A percentile compares a stretch with the other conserved stretches of the same genome.
Evolutionary conservation across 2,888 invertebrate genomes (phyloP).

Genomic region (Brachypterus glaber): DNA sequence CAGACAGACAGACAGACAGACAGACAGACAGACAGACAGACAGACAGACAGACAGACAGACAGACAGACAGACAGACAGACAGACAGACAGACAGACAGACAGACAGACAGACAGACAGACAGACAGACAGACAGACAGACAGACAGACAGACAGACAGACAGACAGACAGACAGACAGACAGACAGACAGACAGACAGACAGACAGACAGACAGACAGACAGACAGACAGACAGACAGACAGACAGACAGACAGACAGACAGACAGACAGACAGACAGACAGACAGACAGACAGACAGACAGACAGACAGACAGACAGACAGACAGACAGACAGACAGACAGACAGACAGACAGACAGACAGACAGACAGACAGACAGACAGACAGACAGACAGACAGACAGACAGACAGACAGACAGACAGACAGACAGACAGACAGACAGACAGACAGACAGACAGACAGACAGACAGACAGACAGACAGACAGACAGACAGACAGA

Average conservation of each 20-base stretch:
- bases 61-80: slow-evolving; percentile 1
- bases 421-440: slow-evolving; percentile 1
- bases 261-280: slow-evolving; percentile 1
- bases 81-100: slow-evolving; percentile 1
- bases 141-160: slow-evolving; percentile 1
- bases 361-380: slow-evolving; percentile 1
- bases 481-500: slow-evolving; percentile 1
- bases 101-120: slow-evolving; percentile 1
- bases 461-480: slow-evolving; percentile 1
- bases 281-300: slow-evolving; percentile 1
- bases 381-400: slow-evolving; percentile 1
- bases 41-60: slow-evolving; percentile 1
- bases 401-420: slow-evolving; percentile 1
- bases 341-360: slow-evolving; percentile 1
- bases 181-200: slow-evolving; percentile 1
- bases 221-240: slow-evolving; percentile 1
- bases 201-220: slow-evolving; percentile 1
- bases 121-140: slow-evolving; percentile 1
- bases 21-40: slow-evolving; percentile 1
- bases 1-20: slow-evolving; percentile 1
- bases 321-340: slow-evolving; percentile 1
- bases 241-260: slow-evolving; percentile 1
- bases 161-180: slow-evolving; percentile 1
- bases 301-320: slow-evolving; percentile 1
- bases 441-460: slow-evolving; percentile 1